Conservation (phyloP, 1,140 invertebrate genomes). For the Euura lappo region DNA sequence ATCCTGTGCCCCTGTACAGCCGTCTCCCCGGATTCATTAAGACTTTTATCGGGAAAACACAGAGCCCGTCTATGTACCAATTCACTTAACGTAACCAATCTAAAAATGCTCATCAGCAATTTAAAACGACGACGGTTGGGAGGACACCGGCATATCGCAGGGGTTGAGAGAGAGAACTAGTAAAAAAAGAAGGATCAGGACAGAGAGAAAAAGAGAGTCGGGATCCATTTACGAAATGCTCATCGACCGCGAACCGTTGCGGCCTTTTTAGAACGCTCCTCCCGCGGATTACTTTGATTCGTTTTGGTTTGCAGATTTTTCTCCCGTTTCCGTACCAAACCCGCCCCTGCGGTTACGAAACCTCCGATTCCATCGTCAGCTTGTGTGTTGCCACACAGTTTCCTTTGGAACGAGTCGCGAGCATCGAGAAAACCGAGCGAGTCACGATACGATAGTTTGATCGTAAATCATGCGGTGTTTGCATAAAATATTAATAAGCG, state of each 20-base stretch:
- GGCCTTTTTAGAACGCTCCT: constrained; percentile 48
- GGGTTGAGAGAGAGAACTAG: constrained; percentile 16
- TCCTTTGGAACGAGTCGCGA: too few relatives aligned
- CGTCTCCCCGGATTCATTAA: constrained; percentile 53
- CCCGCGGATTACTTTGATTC: constrained; percentile 59
- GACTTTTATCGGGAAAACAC: constrained; percentile 59
- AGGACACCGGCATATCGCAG: constrained; percentile 28
- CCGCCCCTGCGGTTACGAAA: too few relatives aligned
- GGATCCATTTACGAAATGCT: constrained; percentile 59
- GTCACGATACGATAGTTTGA: neutral
- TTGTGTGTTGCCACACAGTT: too few relatives aligned
- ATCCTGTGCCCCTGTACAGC: constrained; percentile 4
- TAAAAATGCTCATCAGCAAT: constrained; percentile 63
- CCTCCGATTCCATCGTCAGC: too few relatives aligned
- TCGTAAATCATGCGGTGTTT: constrained; percentile 58
- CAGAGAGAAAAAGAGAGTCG: neutral
- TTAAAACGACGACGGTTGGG: constrained; percentile 51
- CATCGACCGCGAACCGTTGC: constrained; percentile 47
- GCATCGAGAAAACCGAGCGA: too few relatives aligned
- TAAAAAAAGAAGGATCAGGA: constrained; percentile 13
- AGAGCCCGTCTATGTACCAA: constrained; percentile 56
- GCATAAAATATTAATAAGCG: constrained; percentile 64
- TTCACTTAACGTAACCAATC: constrained; percentile 61
- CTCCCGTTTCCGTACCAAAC: constrained; percentile 18
- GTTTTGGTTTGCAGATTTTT: constrained; percentile 61